These are phyloP conservation scores for Malacoctenus gilli DNA, from an alignment of 2,797 vertebrate species.

Conservation along the genomic window DNA sequence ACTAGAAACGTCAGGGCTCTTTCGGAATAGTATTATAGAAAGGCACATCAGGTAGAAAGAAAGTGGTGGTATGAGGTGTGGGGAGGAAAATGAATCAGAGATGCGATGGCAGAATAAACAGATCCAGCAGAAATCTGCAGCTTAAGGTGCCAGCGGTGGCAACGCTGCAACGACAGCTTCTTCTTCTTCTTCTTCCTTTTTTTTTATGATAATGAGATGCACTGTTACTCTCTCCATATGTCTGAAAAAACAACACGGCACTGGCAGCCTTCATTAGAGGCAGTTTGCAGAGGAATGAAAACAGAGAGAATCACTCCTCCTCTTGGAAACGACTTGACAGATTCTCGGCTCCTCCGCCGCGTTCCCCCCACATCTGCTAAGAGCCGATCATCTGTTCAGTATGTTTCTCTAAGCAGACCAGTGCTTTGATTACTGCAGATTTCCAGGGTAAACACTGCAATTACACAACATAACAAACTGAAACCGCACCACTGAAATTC, in stretches of 20 bases:
- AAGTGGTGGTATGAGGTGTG: conserved; percentile 20
- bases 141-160: conserved; percentile 54
- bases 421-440: conserved; percentile 65
- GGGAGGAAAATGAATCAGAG: conserved; percentile 39
- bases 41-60: conserved; percentile 7
- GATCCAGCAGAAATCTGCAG: conserved; percentile 48
- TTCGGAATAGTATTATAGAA: conserved; percentile 11
- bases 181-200: conserved; percentile 54
- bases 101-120: conserved; percentile 62
- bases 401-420: conserved; percentile 51
- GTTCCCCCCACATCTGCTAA: conserved; percentile 67
- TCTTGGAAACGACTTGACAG: conserved; percentile 68
- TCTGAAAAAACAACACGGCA: conserved; percentile 57
- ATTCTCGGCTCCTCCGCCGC: conserved; percentile 51
- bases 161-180: conserved; percentile 64
- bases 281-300: conserved; percentile 59
- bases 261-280: conserved; percentile 74
- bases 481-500: conserved; percentile 55
- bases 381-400: conserved; percentile 65
- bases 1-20: background rate
- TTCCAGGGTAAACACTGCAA: conserved; percentile 56
- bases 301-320: conserved; percentile 47
- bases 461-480: conserved; percentile 56
- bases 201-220: conserved; percentile 72
- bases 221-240: conserved; percentile 65